Base-by-base conservation (phyloP, 2,113 vertebrate species). In the Fulica atra region DNA sequence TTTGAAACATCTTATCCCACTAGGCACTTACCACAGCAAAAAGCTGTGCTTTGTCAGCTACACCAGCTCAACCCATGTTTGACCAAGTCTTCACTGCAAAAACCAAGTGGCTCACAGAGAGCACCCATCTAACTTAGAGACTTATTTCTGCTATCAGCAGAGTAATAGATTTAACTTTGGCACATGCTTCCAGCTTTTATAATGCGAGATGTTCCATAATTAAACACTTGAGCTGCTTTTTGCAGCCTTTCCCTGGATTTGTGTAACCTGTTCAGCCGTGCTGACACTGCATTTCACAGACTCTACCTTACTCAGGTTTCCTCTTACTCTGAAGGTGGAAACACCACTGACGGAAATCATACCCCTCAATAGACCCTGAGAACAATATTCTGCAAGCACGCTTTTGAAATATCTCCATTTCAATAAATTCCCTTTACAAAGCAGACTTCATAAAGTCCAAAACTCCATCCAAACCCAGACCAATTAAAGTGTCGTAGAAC, bases 401-500 rank as follows among this genome's bases (percentile, higher is more conserved):
- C 46, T 95, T 86, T 82, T 31, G 76, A 81, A 89, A 84, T 44
- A 82, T 12, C 53, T 53, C 63, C 40, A 14, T 79, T 88, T 79
- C 59, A 29, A 88, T 68, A 81, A 35, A 18, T 24, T 59, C 8
- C 63, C 48, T 76, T 91, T 83, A 53, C 46, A 91, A 94, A 85
- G 60, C 25, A 76, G 31, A 53, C 48, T 88, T 69, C 56, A 17
- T 46, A 46, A 46, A 46, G 44, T 16, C 44, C 44, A 46, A 46
- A 60, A 92, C 33, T 71, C 6, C 7, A 44, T 46, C 44, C 78
- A 63, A 95, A 93, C 36, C 28, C 38, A 68, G 92, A 91, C 42
- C 28, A 44, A 85, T 89, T 82, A 91, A 91, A 96, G 91, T 88
- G 64, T 86, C 66, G 40, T 59, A 53, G 79, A 91, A 89, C 51